Base-by-base conservation (phyloP, 1,140 invertebrate genomes). In the Drosophila obscura region DNA sequence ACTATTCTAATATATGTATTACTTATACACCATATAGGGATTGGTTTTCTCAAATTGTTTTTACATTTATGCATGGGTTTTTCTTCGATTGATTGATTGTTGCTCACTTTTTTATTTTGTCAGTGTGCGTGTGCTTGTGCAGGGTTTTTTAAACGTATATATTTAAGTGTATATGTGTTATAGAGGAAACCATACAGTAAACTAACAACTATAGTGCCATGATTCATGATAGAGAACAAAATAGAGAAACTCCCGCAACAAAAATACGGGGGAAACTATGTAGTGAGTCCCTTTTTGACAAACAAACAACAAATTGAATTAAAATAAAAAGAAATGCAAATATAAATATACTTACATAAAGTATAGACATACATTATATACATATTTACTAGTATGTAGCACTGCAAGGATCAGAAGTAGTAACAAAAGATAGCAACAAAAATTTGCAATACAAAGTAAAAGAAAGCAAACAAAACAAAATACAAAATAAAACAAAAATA, bases 131-230 rank as follows among this genome's bases (percentile, higher is more conserved):
- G 46, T 26, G 67, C 41, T 45, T 55, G 45, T 53, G 51, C 15
- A 15, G 11, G 9, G 15, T 50, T 55, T 64, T 39, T 35, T 44
- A 19, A 24, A 19, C 4, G 8, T 9, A 19, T 22, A 9, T 52
- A 28, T 11, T 7, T 44, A 50, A 16, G 48, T 53, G 43, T 58
- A 50, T 59, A 50, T 45, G 57, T 72, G 55, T 48, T 72, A 60
- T 72, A 67, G 52, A 60, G 55, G 24, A 72, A 60, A 72, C 52
- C 46, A 72, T 28, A 72, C 49, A 71, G 24, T 39, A 59, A 72
- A 72, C 66, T 71, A 72, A 72, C 4, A 72, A 72, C 66, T 72
- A 69, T 83, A 84, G 80, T 83, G 80, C 72, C 80, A 83, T 71
- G 61, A 75, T 64, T 56, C 57, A 72, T 62, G 61, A 58, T 56